A percentile compares a stretch with the other conserved stretches of the same genome.
Evolutionary conservation across 2,888 invertebrate genomes (phyloP).

Genomic region (Pollenia amentaria): DNA sequence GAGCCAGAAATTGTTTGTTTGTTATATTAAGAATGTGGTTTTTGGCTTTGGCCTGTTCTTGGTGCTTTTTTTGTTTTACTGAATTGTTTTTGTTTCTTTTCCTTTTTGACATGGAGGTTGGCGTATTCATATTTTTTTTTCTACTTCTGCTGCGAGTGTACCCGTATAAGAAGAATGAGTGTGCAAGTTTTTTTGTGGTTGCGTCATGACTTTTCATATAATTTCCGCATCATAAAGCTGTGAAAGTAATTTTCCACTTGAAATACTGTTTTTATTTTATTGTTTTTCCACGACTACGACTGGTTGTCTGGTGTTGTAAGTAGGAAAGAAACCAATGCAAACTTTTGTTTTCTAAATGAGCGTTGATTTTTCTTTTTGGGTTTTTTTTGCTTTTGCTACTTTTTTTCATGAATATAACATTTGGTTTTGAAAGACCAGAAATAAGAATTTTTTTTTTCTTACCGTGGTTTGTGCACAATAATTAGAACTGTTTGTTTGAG

Average conservation of each 20-base stretch:
- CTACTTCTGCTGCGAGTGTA: not conserved
- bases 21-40: conserved; percentile 43
- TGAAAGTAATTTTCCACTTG: conserved; percentile 84
- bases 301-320: conserved; percentile 33
- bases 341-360: conserved; percentile 34
- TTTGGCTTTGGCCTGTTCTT: conserved; percentile 6
- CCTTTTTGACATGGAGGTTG: conserved; percentile 42
- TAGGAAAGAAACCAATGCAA: conserved; percentile 53
- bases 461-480: conserved; percentile 45
- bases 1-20: not conserved
- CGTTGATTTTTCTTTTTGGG: conserved; percentile 1
- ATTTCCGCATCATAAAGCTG: conserved; percentile 84
- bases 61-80: conserved; percentile 11
- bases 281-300: conserved; percentile 5
- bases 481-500: conserved; percentile 10
- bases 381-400: not conserved
- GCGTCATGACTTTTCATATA: conserved; percentile 83
- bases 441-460: conserved; percentile 14
- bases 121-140: conserved; percentile 14
- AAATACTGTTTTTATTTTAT: conserved; percentile 75
- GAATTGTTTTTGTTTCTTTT: conserved; percentile 1
- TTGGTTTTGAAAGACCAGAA: conserved; percentile 50
- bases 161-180: not conserved
- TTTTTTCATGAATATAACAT: conserved; percentile 32
- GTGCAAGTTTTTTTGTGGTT: conserved; percentile 54